Percentiles rank a stretch among this genome's conserved stretches.
Conservation (phyloP, 2,797 vertebrate species). For the Sebastolobus alascanus region DNA sequence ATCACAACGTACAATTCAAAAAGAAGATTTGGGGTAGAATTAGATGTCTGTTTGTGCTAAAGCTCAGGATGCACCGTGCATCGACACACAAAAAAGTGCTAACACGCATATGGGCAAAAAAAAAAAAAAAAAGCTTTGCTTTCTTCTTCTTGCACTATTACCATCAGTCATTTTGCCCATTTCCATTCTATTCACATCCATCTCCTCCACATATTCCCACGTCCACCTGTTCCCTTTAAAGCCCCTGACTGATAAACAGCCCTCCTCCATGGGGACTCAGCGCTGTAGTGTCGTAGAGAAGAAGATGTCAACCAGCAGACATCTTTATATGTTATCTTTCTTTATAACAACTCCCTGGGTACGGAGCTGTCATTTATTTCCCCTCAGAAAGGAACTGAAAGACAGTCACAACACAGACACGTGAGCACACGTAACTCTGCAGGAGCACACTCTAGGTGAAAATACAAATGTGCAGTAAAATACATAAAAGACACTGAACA, state of each 20-base stretch:
- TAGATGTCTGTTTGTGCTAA: conserved; percentile 35
- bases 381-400: conserved; percentile 12
- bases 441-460: conserved; percentile 2
- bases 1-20: conserved; percentile 51
- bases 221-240: conserved; percentile 38
- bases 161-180: not conserved
- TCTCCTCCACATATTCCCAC: conserved; percentile 25
- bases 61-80: conserved; percentile 15
- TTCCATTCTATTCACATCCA: conserved; percentile 29
- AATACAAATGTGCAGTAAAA: conserved; percentile 19
- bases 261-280: conserved; percentile 12
- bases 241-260: conserved; percentile 40
- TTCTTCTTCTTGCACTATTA: conserved; percentile 9
- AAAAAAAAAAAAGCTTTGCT: conserved; percentile 1
- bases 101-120: not conserved
- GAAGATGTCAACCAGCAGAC: conserved; percentile 50
- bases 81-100: not conserved
- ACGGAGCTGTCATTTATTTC: conserved; percentile 31
- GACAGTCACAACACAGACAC: conserved; percentile 8
- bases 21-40: conserved; percentile 40
- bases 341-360: conserved; percentile 36
- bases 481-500: not conserved
- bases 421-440: not conserved
- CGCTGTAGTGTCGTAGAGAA: conserved; percentile 31
- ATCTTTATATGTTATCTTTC: conserved; percentile 44